Base-by-base conservation (phyloP, 2,888 invertebrate genomes). In the Napeogenes sylphis region DNA sequence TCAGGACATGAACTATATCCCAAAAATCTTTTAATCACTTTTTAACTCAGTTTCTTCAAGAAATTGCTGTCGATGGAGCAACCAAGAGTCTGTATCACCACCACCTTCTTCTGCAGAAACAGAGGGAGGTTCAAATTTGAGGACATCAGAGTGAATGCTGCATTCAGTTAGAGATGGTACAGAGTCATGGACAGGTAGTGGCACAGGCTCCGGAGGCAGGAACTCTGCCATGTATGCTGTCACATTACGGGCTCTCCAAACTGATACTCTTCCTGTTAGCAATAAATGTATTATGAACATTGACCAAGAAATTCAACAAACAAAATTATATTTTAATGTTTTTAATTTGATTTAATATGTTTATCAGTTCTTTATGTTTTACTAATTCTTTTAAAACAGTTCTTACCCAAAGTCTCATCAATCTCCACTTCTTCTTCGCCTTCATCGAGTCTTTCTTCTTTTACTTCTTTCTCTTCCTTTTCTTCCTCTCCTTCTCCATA, bases 221-320 rank as follows among this genome's bases (percentile, higher is more conserved):
- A 94, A 87, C 56, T 95, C 93, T 3, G 92, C 91, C 83, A 93
- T 92, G 76, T 94, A 95, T 0, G 92, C 87, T 0, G 93, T 93
- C 38, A 95, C 91, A 70, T 92, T 92, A 68, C 94, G 92, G 0
- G 94, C 94, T 4, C 93, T 91, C 96, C 96, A 96, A 13, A 90
- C 91, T 56, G 92, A 91, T 66, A 93, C 72, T 71, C 87, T 88
- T 53, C 88, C 89, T 84, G 78, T 72, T 21, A 56, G 45, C 42
- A 21, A 5, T 35, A 42, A 42, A 55, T 13, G 14, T 42, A 54
- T n/a, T 47, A 58, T 4, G 47, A 33, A 47, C 8, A 55, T 4
- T 30, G 14, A 4, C 46, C 3, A 35, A 30, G 13, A 45, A 35
- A 30, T 33, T 63, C 66, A 70, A 51, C 10, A 30, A 4, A 21